Percentiles rank a stretch among this genome's conserved stretches.
phyloP scores from a whole-genome alignment of 2,113 vertebrate genomes.

The Melanotaenia duboulayi region DNA sequence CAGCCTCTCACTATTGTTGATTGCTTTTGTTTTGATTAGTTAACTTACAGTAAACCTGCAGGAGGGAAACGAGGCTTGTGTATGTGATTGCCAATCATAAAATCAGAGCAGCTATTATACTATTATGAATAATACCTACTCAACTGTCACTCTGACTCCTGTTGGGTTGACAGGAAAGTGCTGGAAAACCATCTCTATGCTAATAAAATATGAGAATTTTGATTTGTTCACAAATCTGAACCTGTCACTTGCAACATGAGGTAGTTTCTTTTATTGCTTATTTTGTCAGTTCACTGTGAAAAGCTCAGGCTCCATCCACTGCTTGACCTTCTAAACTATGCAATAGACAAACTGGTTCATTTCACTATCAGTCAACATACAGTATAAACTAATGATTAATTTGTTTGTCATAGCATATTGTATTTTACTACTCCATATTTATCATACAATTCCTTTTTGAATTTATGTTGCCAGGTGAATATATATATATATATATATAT shows the following conservation, averaged over 20 bases:
- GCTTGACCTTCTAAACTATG: neutral
- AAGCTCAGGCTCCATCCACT: neutral
- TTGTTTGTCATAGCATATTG: no score
- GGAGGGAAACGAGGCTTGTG: conserved; percentile 16
- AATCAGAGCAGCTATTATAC: conserved; percentile 57
- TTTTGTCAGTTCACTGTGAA: conserved; percentile 3
- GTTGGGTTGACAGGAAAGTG: conserved; percentile 13
- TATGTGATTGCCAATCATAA: conserved; percentile 62
- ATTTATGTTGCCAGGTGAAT: no score
- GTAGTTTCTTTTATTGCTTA: neutral
- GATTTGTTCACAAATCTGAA: neutral
- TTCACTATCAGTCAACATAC: neutral
- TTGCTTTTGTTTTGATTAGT: conserved; percentile 62
- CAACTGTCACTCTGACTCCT: neutral
- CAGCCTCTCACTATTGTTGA: conserved; percentile 42
- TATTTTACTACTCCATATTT: no score
- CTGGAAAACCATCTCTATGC: neutral
- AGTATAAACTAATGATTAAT: no score
- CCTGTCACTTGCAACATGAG: conserved; percentile 6
- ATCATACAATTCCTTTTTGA: no score
- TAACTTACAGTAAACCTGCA: conserved; percentile 27
- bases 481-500: no score
- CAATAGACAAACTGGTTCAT: neutral
- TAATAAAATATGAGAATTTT: neutral
- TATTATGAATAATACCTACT: conserved; percentile 41